A percentile compares a stretch with the other conserved stretches of the same genome.
Evolutionary conservation across 2,797 vertebrate species (phyloP).

Genomic region (Phrynocephalus guinanensis): DNA sequence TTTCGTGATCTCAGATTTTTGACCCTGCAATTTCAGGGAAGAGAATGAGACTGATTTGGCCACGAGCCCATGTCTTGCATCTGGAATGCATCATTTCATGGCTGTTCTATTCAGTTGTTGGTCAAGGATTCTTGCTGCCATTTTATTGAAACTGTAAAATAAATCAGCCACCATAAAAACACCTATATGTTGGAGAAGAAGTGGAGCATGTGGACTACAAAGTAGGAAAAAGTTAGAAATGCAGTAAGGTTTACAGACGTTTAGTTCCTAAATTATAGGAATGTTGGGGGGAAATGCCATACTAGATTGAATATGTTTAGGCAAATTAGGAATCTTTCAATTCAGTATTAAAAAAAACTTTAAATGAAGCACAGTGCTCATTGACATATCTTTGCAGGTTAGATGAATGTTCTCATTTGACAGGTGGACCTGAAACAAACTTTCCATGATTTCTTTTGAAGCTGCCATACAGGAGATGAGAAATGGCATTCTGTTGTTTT

Average conservation of each 20-base stretch:
- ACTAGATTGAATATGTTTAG: background rate
- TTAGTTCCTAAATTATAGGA: background rate
- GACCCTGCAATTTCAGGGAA: too few species aligned
- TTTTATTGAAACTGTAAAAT: too few species aligned
- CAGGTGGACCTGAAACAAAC: constrained; percentile 10
- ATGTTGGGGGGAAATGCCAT: background rate
- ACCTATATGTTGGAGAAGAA: too few species aligned
- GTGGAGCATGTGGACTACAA: background rate
- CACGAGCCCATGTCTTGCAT: too few species aligned
- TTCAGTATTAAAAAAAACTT: background rate
- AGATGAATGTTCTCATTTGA: constrained; percentile 15
- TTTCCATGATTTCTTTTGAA: constrained; percentile 11
- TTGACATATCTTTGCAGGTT: background rate
- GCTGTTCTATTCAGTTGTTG: too few species aligned
- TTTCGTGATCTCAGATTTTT: too few species aligned
- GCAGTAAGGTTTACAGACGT: background rate
- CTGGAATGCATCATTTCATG: too few species aligned
- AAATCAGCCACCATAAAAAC: background rate
- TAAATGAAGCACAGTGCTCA: constrained; percentile 1
- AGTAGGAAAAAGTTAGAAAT: background rate
- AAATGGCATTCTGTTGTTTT: constrained; percentile 58
- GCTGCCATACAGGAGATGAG: constrained; percentile 60
- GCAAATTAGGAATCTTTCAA: background rate
- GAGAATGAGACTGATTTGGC: too few species aligned
- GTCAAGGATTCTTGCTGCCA: too few species aligned